A percentile compares a stretch with the other conserved stretches of the same genome.
Evolutionary conservation across 2,888 invertebrate species (phyloP).

Genomic region (Leptopilina myrica): DNA sequence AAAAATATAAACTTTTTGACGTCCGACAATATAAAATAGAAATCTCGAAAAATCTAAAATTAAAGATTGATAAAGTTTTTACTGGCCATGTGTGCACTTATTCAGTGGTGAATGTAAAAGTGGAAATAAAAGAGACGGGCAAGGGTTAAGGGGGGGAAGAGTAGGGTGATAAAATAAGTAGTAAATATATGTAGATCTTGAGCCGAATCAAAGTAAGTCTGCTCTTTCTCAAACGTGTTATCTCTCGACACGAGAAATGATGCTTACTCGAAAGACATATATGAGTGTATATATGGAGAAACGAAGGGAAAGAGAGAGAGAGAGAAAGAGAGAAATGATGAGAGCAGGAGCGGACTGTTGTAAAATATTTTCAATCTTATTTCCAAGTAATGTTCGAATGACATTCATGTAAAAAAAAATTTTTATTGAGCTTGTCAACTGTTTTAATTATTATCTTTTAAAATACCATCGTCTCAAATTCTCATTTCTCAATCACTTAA

Average conservation of each 20-base stretch:
- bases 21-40: neutral
- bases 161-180: conserved; percentile 53
- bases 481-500: neutral
- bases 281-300: too few species aligned
- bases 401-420: neutral
- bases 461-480: neutral
- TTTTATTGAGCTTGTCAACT: neutral
- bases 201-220: conserved; percentile 63
- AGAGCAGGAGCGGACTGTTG: conserved; percentile 12
- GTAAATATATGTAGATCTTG: conserved; percentile 41
- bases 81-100: conserved; percentile 68
- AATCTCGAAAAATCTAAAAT: conserved; percentile 68
- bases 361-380: conserved; percentile 13
- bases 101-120: conserved; percentile 60
- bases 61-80: conserved; percentile 65
- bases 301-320: too few species aligned
- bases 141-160: conserved; percentile 53
- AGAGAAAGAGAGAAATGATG: conserved; percentile 29
- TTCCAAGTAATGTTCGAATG: conserved; percentile 6
- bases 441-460: neutral
- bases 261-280: conserved; percentile 51
- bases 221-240: conserved; percentile 72
- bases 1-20: conserved; percentile 30
- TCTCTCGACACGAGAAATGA: conserved; percentile 61
- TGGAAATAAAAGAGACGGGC: conserved; percentile 58